Conservation (phyloP, 2,888 invertebrate species). For the Eupeodes latifasciatus region DNA sequence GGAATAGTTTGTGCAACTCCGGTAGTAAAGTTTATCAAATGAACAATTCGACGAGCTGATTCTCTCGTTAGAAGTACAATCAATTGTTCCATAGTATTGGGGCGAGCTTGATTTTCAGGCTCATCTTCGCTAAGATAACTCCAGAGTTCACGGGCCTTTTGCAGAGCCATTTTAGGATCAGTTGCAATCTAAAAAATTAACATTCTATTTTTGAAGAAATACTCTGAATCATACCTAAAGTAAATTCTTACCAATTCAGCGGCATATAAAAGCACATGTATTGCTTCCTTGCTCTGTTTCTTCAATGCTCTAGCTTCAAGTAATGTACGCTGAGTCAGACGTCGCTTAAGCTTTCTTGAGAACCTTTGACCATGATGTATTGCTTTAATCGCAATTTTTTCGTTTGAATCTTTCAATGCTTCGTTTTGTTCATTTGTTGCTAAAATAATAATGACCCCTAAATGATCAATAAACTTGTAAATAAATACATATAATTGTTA, state of each 20-base stretch:
- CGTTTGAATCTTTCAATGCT: conserved; percentile 76
- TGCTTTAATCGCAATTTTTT: conserved; percentile 88
- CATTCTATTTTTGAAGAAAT: too few species aligned
- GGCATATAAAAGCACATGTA: conserved; percentile 91
- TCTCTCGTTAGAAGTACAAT: conserved; percentile 91
- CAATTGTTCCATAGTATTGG: conserved; percentile 91
- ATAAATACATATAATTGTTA: conserved; percentile 45
- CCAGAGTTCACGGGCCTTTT: conserved; percentile 91
- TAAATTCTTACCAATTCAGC: conserved; percentile 88
- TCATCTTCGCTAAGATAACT: conserved; percentile 89
- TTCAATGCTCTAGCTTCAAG: conserved; percentile 92
- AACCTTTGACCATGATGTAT: conserved; percentile 92
- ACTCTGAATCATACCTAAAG: not conserved
- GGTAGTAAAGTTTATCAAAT: conserved; percentile 90
- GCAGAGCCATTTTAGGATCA: conserved; percentile 90
- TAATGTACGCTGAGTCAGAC: conserved; percentile 91
- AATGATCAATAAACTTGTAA: conserved; percentile 39
- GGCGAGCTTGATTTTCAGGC: conserved; percentile 93
- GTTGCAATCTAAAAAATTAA: conserved; percentile 87
- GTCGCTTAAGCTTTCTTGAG: conserved; percentile 90
- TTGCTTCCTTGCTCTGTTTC: conserved; percentile 90
- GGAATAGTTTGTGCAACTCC: conserved; percentile 87
- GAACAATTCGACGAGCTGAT: conserved; percentile 90
- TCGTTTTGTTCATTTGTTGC: conserved; percentile 70
- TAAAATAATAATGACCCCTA: conserved; percentile 37